Evolutionary conservation across 2,113 vertebrate species (phyloP).

Genomic region (Oreamnos americanus): DNA sequence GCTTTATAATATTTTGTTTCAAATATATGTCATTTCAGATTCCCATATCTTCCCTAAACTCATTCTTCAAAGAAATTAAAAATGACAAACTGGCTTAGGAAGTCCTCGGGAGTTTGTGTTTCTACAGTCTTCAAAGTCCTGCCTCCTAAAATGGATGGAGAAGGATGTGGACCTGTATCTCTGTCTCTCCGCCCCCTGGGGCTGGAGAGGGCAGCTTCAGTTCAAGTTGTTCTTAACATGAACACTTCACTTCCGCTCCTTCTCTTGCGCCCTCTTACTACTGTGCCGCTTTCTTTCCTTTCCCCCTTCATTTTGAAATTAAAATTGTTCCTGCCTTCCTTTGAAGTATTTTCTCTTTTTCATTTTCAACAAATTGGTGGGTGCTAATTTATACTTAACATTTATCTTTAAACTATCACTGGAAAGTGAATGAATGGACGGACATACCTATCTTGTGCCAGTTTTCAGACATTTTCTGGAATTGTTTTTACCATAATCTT

Average conservation of each 20-base stretch:
- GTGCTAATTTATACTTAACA: background rate
- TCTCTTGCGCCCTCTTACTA: background rate
- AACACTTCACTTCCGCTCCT: background rate
- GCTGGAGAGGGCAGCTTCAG: background rate
- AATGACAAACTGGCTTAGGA: background rate
- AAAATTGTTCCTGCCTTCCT: background rate
- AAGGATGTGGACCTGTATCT: background rate
- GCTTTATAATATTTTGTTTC: background rate
- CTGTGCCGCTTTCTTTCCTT: background rate
- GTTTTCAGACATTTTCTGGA: background rate
- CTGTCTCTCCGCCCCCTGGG: background rate
- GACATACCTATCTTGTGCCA: background rate
- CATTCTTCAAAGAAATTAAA: background rate
- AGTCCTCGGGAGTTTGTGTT: background rate
- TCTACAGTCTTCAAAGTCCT: background rate
- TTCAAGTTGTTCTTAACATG: background rate
- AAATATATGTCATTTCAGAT: background rate
- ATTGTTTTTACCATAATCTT: background rate
- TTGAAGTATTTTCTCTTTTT: background rate
- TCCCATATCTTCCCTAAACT: background rate
- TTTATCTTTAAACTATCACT: background rate
- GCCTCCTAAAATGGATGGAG: rapidly evolving
- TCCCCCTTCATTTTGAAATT: background rate
- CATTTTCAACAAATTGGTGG: background rate
- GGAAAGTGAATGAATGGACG: background rate